Percentiles rank a stretch among this genome's conserved stretches.
Evolutionary conservation across 2,888 invertebrate species (phyloP).

Genomic region (Lepidochrysops patricia): DNA sequence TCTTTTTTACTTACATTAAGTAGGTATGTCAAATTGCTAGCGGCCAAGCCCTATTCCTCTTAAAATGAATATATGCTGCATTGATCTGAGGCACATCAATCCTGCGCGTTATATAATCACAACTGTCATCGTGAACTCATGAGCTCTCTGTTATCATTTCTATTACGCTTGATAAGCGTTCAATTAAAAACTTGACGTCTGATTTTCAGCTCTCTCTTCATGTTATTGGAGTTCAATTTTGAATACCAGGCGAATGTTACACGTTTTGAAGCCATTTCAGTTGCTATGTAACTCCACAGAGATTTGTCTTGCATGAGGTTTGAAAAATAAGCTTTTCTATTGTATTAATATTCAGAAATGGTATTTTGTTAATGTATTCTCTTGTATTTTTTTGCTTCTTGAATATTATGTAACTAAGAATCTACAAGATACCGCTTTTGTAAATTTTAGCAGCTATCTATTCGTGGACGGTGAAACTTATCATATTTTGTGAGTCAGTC

Average conservation of each 20-base stretch:
- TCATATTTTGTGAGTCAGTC: too few species aligned
- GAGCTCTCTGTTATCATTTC: conserved; percentile 5
- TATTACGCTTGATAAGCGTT: conserved; percentile 1
- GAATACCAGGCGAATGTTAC: neutral
- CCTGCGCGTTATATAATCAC: neutral
- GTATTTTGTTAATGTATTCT: neutral
- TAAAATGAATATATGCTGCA: neutral
- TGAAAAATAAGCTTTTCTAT: neutral
- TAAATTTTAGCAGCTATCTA: too few species aligned
- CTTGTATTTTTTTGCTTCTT: neutral
- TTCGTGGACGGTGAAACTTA: too few species aligned
- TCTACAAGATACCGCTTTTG: too few species aligned
- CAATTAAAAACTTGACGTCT: neutral
- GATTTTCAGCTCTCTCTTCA: neutral
- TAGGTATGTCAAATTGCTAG: too few species aligned
- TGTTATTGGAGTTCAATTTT: neutral
- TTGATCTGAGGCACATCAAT: neutral
- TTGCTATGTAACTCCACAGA: neutral
- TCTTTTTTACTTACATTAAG: too few species aligned
- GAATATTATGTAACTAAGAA: too few species aligned
- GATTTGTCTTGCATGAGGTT: neutral
- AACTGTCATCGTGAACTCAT: neutral
- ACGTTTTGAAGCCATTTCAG: neutral
- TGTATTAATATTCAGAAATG: neutral
- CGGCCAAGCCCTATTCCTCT: too few species aligned